These are phyloP conservation scores for Cassiopea xamachana DNA, from an alignment of 30 jellyfish, hydroid and myxozoan species.

Conservation along the genomic window DNA sequence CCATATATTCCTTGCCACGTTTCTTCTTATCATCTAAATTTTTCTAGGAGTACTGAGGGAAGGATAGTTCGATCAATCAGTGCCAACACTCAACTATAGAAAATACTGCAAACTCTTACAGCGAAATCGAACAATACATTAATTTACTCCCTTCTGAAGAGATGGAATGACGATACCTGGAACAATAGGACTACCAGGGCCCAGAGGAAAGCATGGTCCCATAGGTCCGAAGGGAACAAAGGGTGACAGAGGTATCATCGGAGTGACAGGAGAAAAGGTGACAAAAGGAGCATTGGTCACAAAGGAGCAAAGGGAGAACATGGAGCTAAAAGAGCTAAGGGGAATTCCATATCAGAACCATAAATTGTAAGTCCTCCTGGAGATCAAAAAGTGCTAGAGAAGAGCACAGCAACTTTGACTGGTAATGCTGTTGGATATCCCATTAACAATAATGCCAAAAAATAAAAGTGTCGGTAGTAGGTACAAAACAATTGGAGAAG, in stretches of 20 bases:
- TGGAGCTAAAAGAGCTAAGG: neutral
- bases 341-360: conserved; percentile 10
- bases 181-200: conserved; percentile 27
- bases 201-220: conserved; percentile 33
- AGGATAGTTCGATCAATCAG: too few relatives aligned
- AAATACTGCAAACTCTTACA: neutral
- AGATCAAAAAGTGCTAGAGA: too few relatives aligned
- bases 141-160: neutral
- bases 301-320: neutral
- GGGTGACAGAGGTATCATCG: neutral
- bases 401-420: conserved; percentile 21
- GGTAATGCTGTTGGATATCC: conserved; percentile 49
- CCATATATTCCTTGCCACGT: too few relatives aligned
- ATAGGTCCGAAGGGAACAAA: conserved; percentile 3
- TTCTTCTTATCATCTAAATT: too few relatives aligned
- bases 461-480: conserved; percentile 1
- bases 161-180: neutral
- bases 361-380: neutral
- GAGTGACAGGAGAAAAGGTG: neutral
- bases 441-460: neutral
- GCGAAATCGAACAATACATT: neutral
- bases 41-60: too few relatives aligned
- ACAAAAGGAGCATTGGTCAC: neutral
- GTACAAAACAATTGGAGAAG: conserved; percentile 20
- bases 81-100: neutral